These are phyloP conservation scores for Psettodes erumei DNA, from an alignment of 2,113 vertebrate genomes.

Conservation along the genomic window DNA sequence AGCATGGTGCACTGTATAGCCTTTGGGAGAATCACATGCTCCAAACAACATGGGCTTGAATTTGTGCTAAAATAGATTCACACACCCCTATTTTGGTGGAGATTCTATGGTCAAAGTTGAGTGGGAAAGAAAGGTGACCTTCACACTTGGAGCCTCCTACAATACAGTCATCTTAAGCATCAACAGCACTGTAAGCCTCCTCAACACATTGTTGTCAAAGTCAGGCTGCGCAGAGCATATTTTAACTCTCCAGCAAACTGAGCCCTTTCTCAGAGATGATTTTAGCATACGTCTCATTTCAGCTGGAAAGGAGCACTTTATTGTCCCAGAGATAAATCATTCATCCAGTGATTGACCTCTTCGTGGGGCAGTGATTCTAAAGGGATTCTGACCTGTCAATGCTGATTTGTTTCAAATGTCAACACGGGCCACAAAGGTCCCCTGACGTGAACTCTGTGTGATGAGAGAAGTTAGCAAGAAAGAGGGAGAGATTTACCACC, in stretches of 20 bases:
- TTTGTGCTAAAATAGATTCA: slow-evolving; percentile 46
- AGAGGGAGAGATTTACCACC: slow-evolving; percentile 84
- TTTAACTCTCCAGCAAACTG: slow-evolving; percentile 19
- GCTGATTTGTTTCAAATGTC: slow-evolving; percentile 86
- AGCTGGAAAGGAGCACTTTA: slow-evolving; percentile 29
- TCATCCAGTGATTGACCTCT: slow-evolving; percentile 76
- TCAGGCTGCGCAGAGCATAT: slow-evolving; percentile 16
- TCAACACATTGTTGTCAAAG: slow-evolving; percentile 26
- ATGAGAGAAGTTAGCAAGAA: slow-evolving; percentile 79
- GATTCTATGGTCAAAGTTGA: slow-evolving; percentile 67
- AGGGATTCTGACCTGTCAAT: slow-evolving; percentile 78
- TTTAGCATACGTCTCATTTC: slow-evolving; percentile 41
- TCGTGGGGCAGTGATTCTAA: slow-evolving; percentile 77
- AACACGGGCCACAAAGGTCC: slow-evolving; percentile 68
- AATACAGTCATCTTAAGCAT: slow-evolving; percentile 38
- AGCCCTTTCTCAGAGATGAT: slow-evolving; percentile 1
- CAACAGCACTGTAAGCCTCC: slow-evolving; percentile 19
- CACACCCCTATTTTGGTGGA: slow-evolving; percentile 46
- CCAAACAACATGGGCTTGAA: slow-evolving; percentile 53
- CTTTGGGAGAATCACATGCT: slow-evolving; percentile 53
- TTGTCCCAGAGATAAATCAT: slow-evolving; percentile 62
- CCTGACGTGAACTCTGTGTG: slow-evolving; percentile 71
- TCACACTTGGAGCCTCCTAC: slow-evolving; percentile 34
- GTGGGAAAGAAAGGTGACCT: slow-evolving; percentile 63
- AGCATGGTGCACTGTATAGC: slow-evolving; percentile 41